phyloP scores from a whole-genome alignment of 2,113 vertebrate species.

The Hemichromis elongatus region DNA sequence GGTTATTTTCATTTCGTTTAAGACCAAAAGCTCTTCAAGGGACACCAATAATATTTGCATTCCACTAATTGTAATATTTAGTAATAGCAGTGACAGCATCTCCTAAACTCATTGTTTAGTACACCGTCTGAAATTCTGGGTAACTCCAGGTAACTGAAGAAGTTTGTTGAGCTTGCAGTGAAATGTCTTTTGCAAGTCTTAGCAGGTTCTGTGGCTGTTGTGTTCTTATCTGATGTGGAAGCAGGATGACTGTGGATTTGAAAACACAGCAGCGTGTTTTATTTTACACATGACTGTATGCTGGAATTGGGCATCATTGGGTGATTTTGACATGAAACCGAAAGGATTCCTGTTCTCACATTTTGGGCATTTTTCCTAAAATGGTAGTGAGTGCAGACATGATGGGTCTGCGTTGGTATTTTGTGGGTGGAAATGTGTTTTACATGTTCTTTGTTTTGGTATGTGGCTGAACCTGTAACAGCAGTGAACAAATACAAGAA shows the following conservation, averaged over 20 bases:
- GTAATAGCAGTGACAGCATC: not conserved
- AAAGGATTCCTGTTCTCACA: not conserved
- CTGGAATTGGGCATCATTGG: not conserved
- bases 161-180: not conserved
- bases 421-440: constrained; percentile 15
- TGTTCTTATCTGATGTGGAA: not conserved
- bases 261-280: not conserved
- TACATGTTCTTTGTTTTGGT: not conserved
- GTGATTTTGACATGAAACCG: not conserved
- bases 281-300: not conserved
- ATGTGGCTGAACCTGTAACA: constrained; percentile 13
- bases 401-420: not conserved
- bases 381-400: not conserved
- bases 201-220: not conserved
- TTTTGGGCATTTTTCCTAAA: not conserved
- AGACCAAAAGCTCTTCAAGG: not conserved
- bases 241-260: not conserved
- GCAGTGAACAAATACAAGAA: not conserved
- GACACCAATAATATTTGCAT: not conserved
- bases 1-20: not conserved
- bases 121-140: not conserved
- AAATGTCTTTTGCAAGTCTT: not conserved
- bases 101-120: not conserved
- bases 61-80: not conserved
- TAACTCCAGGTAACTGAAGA: not conserved